phyloP scores from a whole-genome alignment of 2,888 invertebrate species.

The Napeogenes inachia region DNA sequence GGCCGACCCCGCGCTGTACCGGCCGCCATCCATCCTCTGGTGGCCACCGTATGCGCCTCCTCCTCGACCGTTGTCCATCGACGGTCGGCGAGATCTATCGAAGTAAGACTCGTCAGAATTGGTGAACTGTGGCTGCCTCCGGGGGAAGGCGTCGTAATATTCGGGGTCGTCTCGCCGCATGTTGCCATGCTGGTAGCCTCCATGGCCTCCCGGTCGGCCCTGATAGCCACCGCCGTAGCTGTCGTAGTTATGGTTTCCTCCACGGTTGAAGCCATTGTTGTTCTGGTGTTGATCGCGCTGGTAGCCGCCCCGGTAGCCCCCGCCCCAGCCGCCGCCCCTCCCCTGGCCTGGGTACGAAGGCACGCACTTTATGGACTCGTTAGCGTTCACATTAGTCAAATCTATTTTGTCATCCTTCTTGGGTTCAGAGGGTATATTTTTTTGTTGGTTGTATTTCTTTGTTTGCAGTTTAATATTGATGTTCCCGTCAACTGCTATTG shows the following conservation, averaged over 20 bases:
- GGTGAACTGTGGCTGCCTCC: conserved; percentile 46
- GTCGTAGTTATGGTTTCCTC: conserved; percentile 31
- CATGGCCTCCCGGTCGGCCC: conserved; percentile 36
- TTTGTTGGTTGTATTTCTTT: conserved; percentile 14
- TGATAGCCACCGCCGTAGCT: conserved; percentile 40
- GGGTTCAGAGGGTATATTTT: conserved; percentile 14
- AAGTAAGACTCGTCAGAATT: conserved; percentile 41
- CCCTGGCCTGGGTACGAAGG: conserved; percentile 82
- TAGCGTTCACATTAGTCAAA: conserved; percentile 42
- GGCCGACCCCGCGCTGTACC: conserved; percentile 35
- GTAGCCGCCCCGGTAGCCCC: conserved; percentile 61
- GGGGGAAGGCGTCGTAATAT: conserved; percentile 43
- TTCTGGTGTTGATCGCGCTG: conserved; percentile 43
- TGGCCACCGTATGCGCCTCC: conserved; percentile 22
- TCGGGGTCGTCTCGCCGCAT: conserved; percentile 44
- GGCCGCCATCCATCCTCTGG: conserved; percentile 25
- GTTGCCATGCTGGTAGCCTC: conserved; percentile 33
- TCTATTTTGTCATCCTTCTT: conserved; percentile 40
- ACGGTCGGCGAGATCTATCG: conserved; percentile 32
- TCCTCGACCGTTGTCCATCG: conserved; percentile 29
- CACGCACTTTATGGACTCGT: conserved; percentile 62
- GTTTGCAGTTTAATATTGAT: conserved; percentile 70
- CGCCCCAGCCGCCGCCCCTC: conserved; percentile 68
- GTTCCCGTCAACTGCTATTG: conserved; percentile 79
- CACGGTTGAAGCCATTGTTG: conserved; percentile 31